Conservation (phyloP, 2,888 invertebrate genomes). For the Meiosimyza decipiens region DNA sequence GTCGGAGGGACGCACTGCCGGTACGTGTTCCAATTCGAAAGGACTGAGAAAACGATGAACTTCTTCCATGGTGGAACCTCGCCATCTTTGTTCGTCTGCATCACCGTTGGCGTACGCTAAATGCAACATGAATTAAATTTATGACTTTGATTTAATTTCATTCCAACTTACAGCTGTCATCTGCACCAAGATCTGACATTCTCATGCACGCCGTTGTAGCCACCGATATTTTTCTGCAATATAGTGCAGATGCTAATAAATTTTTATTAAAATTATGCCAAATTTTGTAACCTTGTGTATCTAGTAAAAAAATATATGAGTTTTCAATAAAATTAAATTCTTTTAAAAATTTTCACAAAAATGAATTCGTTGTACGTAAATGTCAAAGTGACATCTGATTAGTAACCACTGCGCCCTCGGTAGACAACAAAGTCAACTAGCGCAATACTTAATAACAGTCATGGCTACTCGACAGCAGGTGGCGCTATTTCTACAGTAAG, state of each 20-base stretch:
- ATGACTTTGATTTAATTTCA: neutral
- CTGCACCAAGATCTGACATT: slow-evolving; percentile 43
- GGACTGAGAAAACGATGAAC: slow-evolving; percentile 58
- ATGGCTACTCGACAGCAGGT: too few species aligned
- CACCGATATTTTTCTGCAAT: slow-evolving; percentile 45
- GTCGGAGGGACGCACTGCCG: slow-evolving; percentile 72
- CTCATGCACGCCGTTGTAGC: slow-evolving; percentile 41
- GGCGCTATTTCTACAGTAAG: too few species aligned
- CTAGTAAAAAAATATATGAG: too few species aligned
- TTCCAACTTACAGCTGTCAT: slow-evolving; percentile 24
- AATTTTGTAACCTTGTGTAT: slow-evolving; percentile 39
- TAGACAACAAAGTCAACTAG: too few species aligned
- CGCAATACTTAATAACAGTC: too few species aligned
- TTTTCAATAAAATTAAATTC: too few species aligned
- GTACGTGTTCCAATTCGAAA: slow-evolving; percentile 62
- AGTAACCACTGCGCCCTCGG: too few species aligned
- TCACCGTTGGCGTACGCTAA: slow-evolving; percentile 32
- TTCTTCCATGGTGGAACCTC: slow-evolving; percentile 61
- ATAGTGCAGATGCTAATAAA: slow-evolving; percentile 44
- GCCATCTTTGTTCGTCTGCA: slow-evolving; percentile 52
- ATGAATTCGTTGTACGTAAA: neutral
- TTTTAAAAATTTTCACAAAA: neutral
- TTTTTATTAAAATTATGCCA: slow-evolving; percentile 45
- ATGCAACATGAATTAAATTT: neutral
- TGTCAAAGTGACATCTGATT: slow-evolving; percentile 2